Base-by-base conservation (phyloP, 2,888 invertebrate species). In the Cloeon dipterum region DNA sequence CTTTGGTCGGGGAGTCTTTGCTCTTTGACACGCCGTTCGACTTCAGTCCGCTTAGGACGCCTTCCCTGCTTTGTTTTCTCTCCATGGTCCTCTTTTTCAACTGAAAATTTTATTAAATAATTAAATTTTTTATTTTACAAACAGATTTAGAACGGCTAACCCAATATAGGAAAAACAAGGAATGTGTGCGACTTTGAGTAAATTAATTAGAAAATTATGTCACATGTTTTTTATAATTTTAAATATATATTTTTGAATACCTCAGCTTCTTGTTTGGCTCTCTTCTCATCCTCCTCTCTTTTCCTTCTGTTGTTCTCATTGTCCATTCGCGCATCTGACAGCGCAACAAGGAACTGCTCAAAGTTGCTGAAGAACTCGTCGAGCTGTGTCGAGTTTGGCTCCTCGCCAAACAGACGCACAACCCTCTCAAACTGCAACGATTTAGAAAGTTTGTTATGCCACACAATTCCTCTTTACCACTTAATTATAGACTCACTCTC, bases 301-400 rank as follows among this genome's bases (percentile, higher is more conserved):
- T 79, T 68, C 37, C 75, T 68, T 20, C 76, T 64, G 56, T 79
- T 72, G 43, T 81, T 82, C 50, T 85, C 85, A 50, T 88, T 89
- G 52, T 93, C 91, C 26, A 78, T 73, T 40, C 75, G 64, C 1
- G 89, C 88, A 52, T 93, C 91, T 7, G 65, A 61, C 46, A 91
- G 71, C 16, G 83, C 74, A 19, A 68, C 62, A 7, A 93, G 62
- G 62, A 93, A 93, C 3, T 74, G 66, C 58, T 89, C 91, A 48
- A 93, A 77, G 33, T 86, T 81, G 3, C 85, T 86, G 58, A 91
- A 93, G 61, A 93, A 79, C 51, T 86, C 88, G 48, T 91, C 89
- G 0, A 91, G 89, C 39, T 89, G 85, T 4, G 49, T 47, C 1
- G 70, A 68, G 4, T 79, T 69, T 8, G 54, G 50, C 47, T 91